Evolutionary conservation across 2,113 vertebrate genomes (phyloP).

Genomic region (Silurus meridionalis): DNA sequence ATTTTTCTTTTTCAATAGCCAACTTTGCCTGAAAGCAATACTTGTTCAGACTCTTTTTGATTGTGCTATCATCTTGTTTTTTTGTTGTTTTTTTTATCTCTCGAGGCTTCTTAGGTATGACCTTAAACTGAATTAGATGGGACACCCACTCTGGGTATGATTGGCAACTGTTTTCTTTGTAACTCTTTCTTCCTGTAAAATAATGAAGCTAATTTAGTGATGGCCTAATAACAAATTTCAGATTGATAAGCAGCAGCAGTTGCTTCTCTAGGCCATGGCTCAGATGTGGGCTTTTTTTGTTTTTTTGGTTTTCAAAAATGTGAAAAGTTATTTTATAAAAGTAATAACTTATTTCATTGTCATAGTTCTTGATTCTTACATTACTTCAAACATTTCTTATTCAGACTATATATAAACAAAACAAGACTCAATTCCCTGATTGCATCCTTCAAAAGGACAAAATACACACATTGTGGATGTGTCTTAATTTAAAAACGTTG

Average conservation of each 20-base stretch:
- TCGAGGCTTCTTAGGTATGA: neutral
- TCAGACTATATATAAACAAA: too few species aligned
- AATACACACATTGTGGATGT: too few species aligned
- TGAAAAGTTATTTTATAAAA: neutral
- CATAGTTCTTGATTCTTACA: neutral
- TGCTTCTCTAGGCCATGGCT: neutral
- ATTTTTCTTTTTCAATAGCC: neutral
- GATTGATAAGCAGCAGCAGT: neutral
- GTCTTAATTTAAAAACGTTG: too few species aligned
- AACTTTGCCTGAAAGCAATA: neutral
- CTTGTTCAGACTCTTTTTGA: neutral
- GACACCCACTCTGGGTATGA: neutral
- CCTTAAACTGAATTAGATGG: neutral
- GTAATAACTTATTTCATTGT: neutral
- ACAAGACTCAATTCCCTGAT: too few species aligned
- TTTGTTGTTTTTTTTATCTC: neutral
- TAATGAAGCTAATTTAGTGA: neutral
- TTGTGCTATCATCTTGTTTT: neutral
- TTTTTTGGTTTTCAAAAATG: neutral
- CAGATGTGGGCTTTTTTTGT: neutral
- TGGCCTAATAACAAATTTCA: neutral
- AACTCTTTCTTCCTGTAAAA: neutral
- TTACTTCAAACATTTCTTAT: too few species aligned
- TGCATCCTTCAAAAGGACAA: too few species aligned
- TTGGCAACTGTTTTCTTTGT: neutral